Evolutionary conservation across 2,888 invertebrate genomes (phyloP), one percentile per base, ranked within the genome.

Genomic region (Andrena praecox): DNA sequence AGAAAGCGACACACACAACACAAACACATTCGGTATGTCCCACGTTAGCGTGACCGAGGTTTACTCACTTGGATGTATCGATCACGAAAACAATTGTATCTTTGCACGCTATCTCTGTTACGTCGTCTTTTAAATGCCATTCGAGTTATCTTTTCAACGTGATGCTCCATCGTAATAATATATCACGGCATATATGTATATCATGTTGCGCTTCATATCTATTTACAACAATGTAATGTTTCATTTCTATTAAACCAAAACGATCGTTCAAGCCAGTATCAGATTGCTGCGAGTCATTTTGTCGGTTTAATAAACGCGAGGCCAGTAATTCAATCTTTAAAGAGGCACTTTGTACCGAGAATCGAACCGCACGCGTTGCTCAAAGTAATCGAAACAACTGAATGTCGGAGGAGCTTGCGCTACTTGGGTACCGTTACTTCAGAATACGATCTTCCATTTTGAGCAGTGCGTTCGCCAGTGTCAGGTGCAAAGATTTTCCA

Each of bases 11-110:
- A 89, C 89, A 88, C 33, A 1, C 7, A 7, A 35, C 35, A 35
- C 42, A 42, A 10, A 35, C 70, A 63, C 71, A 68, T 68, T 79
- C 72, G 73, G 33, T 66, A 87, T 90, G 90, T 93, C 93, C 93
- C 93, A 93, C 89, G 92, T 93, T 90, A 92, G 92, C 90, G 91
- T 90, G 90, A 90, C 80, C 74, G 67, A 73, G 24, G 77, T 71
- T 75, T 76, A 77, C 73, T 75, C 48, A 73, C 75, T 69, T 54
- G 33, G 66, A 84, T 80, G 35, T 71, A 62, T 77, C 42, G 59
- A 67, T 68, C 54, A 31, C 56, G 35, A 64, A 67, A 35, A 72
- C 73, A 68, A 62, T 72, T 27, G 73, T 60, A 42, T 12, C 42
- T 64, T 12, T 67, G 33, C 68, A 70, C 48, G n/a, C 52, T 48